Evolutionary conservation across 2,888 invertebrate species (phyloP), one percentile per base, ranked within the genome.

Genomic region (Ceramica pisi): DNA sequence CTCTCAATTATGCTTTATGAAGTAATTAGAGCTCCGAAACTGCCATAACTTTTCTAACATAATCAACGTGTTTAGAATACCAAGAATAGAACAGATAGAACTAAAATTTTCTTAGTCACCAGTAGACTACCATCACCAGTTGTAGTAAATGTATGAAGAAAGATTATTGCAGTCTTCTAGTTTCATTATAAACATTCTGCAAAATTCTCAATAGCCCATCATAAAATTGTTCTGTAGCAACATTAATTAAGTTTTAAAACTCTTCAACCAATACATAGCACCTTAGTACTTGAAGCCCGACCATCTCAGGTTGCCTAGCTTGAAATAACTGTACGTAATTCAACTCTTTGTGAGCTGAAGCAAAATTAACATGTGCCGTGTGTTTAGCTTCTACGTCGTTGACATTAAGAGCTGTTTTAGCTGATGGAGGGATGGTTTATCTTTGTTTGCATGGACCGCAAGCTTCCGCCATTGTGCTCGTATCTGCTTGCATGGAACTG

Each of bases 321-420:
- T 86, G 82, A 84, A 87, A 89, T 87, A 90, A 89, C 89, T 82
- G 89, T 87, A 82, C 75, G 90, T 90, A 91, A 91, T 86, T 79
- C 79, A 85, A 90, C 86, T 87, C 89, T 87, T 87, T 81, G 81
- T 84, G 68, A 78, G 77, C 84, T 73, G 75, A 78, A 67, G 81
- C 82, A 82, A 83, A 69, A 60, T 68, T 71, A 78, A 56, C 56
- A 65, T 82, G 66, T 83, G 74, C 87, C 61, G 55, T 48, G 38
- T 67, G 61, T 55, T 67, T 82, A 71, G 79, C 78, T 80, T 81
- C 75, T 91, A 89, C 84, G 60, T 14, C 77, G 41, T 62, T 55
- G 55, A 68, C 31, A 46, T 61, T 87, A 88, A 83, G 81, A 81
- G 67, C 12, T 66, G 71, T 82, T 88, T 86, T 82, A 57, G 75